Conservation (phyloP, 2,888 invertebrate species). For the Camptogramma bilineatum region DNA sequence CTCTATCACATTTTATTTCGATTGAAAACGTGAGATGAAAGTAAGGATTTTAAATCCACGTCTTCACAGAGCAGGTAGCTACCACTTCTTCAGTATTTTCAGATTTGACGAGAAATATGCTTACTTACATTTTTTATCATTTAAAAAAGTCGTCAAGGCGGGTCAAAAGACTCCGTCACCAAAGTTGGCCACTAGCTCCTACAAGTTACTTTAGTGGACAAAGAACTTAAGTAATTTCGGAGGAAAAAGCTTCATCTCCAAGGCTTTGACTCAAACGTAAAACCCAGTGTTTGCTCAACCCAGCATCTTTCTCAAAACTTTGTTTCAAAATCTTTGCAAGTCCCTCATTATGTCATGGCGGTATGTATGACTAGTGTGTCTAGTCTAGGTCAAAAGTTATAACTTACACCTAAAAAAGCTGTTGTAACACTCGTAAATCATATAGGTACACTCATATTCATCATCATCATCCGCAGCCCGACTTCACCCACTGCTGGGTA, state of each 20-base stretch:
- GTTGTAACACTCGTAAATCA: too few relatives aligned
- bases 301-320: slow-evolving; percentile 16
- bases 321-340: slow-evolving; percentile 18
- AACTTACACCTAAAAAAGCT: neutral
- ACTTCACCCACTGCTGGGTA: too few relatives aligned
- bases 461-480: too few relatives aligned
- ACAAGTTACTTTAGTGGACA: neutral
- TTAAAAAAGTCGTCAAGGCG: too few relatives aligned
- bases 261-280: slow-evolving; percentile 14
- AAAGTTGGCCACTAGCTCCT: too few relatives aligned
- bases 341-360: neutral
- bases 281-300: slow-evolving; percentile 24
- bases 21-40: slow-evolving; percentile 23
- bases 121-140: too few relatives aligned
- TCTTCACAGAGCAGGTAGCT: neutral
- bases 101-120: too few relatives aligned
- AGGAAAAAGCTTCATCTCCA: slow-evolving; percentile 14
- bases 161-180: too few relatives aligned
- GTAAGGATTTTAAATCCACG: neutral
- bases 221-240: neutral
- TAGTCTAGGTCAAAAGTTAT: neutral
- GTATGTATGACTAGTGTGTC: neutral
- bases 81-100: too few relatives aligned
- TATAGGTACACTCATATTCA: too few relatives aligned
- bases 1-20: slow-evolving; percentile 10